Evolutionary conservation across 2,888 invertebrate genomes (phyloP), one percentile per base, ranked within the genome.

Genomic region (Lamellibrachia satsuma): DNA sequence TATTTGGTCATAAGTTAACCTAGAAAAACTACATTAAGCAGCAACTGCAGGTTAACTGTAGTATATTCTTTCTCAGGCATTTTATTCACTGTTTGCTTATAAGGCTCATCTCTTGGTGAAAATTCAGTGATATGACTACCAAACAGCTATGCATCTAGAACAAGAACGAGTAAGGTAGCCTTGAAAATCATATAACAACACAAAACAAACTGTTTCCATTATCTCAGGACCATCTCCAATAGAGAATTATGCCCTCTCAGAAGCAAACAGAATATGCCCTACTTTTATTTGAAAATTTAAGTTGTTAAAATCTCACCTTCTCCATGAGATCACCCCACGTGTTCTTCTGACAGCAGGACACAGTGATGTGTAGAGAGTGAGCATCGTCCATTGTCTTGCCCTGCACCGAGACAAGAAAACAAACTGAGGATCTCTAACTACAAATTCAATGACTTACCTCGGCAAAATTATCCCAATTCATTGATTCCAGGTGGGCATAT

Each of bases 291-390:
- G n/a, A n/a, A 57, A 9, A 55, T 15, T 52, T 22, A 55, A 55
- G 57, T 52, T 55, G 51, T 22, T 51, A 90, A 39, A 39, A 7
- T 1, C 7, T 22, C 39, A 98, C 97, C 95, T 98, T 98, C 96
- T 98, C 98, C 94, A 99, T 97, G 7, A 99, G 97, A 97, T 99
- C 98, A 52, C 98, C 98, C 97, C 98, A 99, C 0, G 98, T 97
- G 96, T 98, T 98, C 95, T 98, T 98, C 96, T 99, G 99, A 95
- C 98, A 99, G 95, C 98, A 98, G 92, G 99, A 99, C 6, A 99
- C 97, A 0, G 99, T 99, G 7, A 99, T 97, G 96, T 99, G 99
- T 3, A 99, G 97, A 1, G 99, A 99, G 97, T 99, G 99, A 55
- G 97, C 97, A 75, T 98, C 97, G 27, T 97, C 97, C 93, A 98